Conservation (phyloP, 2,888 invertebrate species). For the Drosophila lacicola region DNA sequence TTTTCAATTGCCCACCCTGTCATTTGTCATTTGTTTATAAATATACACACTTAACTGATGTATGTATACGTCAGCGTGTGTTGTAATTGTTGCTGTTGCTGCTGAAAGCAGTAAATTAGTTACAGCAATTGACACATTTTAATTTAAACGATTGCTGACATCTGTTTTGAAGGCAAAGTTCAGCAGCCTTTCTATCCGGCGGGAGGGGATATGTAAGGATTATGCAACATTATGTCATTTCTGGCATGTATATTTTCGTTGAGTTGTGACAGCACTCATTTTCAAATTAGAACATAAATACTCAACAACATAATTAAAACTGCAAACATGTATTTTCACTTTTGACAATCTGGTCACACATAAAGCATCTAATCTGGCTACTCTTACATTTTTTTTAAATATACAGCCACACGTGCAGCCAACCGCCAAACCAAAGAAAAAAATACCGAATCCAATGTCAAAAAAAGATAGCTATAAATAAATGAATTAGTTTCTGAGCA, state of each 20-base stretch:
- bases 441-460: no score
- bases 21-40: conserved; percentile 76
- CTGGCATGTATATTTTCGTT: not conserved
- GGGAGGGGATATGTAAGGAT: conserved; percentile 5
- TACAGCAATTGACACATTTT: conserved; percentile 74
- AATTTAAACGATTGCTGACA: conserved; percentile 67
- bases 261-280: not conserved
- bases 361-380: no score
- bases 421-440: no score
- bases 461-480: no score
- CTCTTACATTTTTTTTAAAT: no score
- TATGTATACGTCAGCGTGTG: conserved; percentile 1
- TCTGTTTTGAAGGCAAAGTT: conserved; percentile 48
- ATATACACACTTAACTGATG: conserved; percentile 56
- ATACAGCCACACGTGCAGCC: no score
- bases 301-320: no score
- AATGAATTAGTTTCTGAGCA: no score
- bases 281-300: not conserved
- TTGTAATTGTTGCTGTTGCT: conserved; percentile 35
- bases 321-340: no score
- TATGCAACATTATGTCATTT: conserved; percentile 20
- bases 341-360: no score
- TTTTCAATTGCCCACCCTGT: conserved; percentile 70
- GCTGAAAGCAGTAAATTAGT: conserved; percentile 66
- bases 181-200: not conserved